phyloP scores from a whole-genome alignment of 2,888 invertebrate genomes.

The Netelia virgata region DNA sequence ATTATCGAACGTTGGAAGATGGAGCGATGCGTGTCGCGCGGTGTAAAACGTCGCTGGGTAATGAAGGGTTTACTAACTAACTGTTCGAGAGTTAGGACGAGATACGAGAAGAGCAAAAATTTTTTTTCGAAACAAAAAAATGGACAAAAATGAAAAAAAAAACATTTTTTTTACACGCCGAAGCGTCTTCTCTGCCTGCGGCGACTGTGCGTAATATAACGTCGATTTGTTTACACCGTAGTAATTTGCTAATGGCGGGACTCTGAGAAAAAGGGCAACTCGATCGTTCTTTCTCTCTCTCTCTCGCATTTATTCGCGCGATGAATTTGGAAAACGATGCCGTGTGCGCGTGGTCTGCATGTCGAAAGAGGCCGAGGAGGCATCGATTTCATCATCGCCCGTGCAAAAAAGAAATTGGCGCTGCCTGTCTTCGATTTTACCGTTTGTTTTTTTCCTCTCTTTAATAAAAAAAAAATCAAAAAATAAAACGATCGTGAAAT shows the following conservation, averaged over 20 bases:
- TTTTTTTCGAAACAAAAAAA: conserved; percentile 21
- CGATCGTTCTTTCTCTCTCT: background rate
- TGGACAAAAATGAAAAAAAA: conserved; percentile 30
- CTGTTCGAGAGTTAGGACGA: conserved; percentile 64
- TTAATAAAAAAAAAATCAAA: background rate
- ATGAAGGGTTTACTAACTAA: conserved; percentile 80
- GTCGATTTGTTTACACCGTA: conserved; percentile 83
- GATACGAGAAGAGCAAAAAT: conserved; percentile 1
- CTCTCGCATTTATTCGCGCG: conserved; percentile 39
- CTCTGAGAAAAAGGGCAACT: conserved; percentile 47
- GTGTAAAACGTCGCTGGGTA: conserved; percentile 79
- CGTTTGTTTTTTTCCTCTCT: background rate
- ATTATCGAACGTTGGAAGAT: background rate
- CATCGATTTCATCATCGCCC: conserved; percentile 25
- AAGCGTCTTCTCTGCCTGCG: conserved; percentile 49
- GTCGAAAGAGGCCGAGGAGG: conserved; percentile 51
- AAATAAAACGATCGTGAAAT: background rate
- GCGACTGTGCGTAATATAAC: conserved; percentile 67
- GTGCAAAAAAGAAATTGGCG: conserved; percentile 38
- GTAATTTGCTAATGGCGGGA: conserved; percentile 83
- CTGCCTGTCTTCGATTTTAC: background rate
- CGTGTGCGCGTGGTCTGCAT: conserved; percentile 67
- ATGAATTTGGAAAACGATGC: conserved; percentile 62
- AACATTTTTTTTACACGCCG: conserved; percentile 25
- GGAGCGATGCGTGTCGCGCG: conserved; percentile 58